These are phyloP conservation scores for Hoplias malabaricus DNA, from an alignment of 2,113 vertebrate species.

Conservation along the genomic window DNA sequence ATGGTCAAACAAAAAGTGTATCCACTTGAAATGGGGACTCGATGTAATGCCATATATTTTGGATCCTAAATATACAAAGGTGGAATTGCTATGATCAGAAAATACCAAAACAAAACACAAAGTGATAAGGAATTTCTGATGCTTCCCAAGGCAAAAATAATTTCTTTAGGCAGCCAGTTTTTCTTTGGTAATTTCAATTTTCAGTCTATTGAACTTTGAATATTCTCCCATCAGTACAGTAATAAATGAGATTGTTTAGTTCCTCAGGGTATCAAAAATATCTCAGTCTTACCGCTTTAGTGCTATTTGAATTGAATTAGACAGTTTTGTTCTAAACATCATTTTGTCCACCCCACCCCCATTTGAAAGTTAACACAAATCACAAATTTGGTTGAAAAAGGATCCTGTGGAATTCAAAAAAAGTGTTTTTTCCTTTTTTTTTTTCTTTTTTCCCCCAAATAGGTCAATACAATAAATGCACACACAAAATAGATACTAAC, in stretches of 20 bases:
- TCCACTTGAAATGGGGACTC: not conserved
- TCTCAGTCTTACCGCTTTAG: not conserved
- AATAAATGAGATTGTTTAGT: constrained; percentile 15
- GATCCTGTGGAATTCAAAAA: constrained; percentile 51
- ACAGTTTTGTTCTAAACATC: constrained; percentile 12
- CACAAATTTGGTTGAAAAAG: constrained; percentile 42
- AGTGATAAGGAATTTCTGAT: constrained; percentile 31
- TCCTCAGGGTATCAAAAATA: constrained; percentile 24
- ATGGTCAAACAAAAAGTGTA: not conserved
- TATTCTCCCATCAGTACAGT: not conserved
- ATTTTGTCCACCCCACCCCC: not conserved
- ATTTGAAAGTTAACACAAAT: constrained; percentile 26
- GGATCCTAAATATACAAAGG: not conserved
- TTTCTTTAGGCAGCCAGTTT: constrained; percentile 9
- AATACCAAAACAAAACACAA: not conserved
- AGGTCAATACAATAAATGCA: constrained; percentile 52
- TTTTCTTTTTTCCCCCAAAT: constrained; percentile 11
- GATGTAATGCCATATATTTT: not conserved
- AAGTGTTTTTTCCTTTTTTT: constrained; percentile 43
- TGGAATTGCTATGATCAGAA: not conserved
- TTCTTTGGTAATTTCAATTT: not conserved
- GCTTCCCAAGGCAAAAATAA: constrained; percentile 24
- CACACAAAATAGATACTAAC: constrained; percentile 56
- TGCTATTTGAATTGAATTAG: constrained; percentile 13
- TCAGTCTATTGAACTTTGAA: constrained; percentile 12